phyloP scores from a whole-genome alignment of 2,797 vertebrate species.

The Carapus acus region DNA sequence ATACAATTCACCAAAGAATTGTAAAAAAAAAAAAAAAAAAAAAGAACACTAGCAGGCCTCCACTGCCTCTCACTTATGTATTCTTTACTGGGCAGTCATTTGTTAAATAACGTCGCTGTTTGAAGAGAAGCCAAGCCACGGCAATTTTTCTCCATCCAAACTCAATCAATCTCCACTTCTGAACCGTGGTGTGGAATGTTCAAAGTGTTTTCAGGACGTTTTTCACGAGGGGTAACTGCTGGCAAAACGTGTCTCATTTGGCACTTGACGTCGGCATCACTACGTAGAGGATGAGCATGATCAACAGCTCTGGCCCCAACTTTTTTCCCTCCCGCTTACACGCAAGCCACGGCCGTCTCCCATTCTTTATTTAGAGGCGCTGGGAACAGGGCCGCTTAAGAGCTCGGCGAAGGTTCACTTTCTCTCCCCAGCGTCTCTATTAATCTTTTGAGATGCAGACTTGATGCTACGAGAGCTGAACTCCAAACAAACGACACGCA shows the following conservation, averaged over 20 bases:
- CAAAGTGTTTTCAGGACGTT: slow-evolving; percentile 69
- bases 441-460: slow-evolving; percentile 63
- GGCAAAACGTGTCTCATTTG: slow-evolving; percentile 75
- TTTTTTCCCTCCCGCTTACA: slow-evolving; percentile 62
- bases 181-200: slow-evolving; percentile 70
- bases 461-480: slow-evolving; percentile 43
- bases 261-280: slow-evolving; percentile 80
- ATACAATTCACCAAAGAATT: slow-evolving; percentile 47
- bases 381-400: slow-evolving; percentile 65
- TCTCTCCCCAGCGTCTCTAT: slow-evolving; percentile 56
- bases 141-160: slow-evolving; percentile 75
- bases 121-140: slow-evolving; percentile 51
- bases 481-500: slow-evolving; percentile 55
- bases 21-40: slow-evolving; percentile 25
- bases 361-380: slow-evolving; percentile 62
- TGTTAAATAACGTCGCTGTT: slow-evolving; percentile 36
- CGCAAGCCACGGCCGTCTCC: slow-evolving; percentile 60
- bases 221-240: slow-evolving; percentile 64
- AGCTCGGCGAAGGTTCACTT: slow-evolving; percentile 53
- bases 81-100: slow-evolving; percentile 38
- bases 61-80: slow-evolving; percentile 16
- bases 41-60: background rate
- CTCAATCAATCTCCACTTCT: slow-evolving; percentile 78
- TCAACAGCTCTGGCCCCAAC: slow-evolving; percentile 70
- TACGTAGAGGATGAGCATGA: slow-evolving; percentile 70